Evolutionary conservation across 2,797 vertebrate species (phyloP), one percentile per base, ranked within the genome.

Genomic region (Poecilia velifera): DNA sequence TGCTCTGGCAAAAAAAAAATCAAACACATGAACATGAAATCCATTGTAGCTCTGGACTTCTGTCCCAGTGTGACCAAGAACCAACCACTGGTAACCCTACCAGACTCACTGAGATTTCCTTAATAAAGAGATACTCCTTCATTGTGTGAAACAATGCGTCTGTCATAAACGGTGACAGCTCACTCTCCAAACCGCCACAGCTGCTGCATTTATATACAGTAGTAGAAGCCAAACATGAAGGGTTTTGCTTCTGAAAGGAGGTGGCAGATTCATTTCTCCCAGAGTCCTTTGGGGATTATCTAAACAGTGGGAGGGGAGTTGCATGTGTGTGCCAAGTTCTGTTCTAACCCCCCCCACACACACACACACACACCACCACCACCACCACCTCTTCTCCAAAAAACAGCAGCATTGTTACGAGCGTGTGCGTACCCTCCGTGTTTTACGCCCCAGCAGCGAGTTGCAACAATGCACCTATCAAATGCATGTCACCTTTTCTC

Each of bases 211-310:
- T 34, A 70, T 31, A 78, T 43, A 62, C 28, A 47, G 31, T 20
- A 46, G 10, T 12, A 28, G n/a, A 28, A 51, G 28, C 39, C 51
- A 25, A 53, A 76, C 47, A 36, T 0, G 4, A 6, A 76, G 0
- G 36, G 41, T 64, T 45, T 76, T 72, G 47, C 59, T 76, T 43
- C 28, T 46, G 25, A 77, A 74, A 72, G 51, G 70, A 75, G 43
- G 47, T 55, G 49, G 72, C 20, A 51, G 64, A 84, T 78, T 72
- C 73, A 83, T 72, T 82, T 72, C 62, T 68, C 57, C 82, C 57
- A 72, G 78, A 76, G 74, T 84, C 78, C 77, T 74, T 47, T 76
- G 62, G 73, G 85, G 78, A 84, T 86, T 87, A 85, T 82, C 84
- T 78, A 88, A 86, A 80, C 85, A 79, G 79, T 71, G 49, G 68